These are phyloP conservation scores for Steatocranus sp. DNA, from an alignment of 2,797 vertebrate species.

Conservation along the genomic window DNA sequence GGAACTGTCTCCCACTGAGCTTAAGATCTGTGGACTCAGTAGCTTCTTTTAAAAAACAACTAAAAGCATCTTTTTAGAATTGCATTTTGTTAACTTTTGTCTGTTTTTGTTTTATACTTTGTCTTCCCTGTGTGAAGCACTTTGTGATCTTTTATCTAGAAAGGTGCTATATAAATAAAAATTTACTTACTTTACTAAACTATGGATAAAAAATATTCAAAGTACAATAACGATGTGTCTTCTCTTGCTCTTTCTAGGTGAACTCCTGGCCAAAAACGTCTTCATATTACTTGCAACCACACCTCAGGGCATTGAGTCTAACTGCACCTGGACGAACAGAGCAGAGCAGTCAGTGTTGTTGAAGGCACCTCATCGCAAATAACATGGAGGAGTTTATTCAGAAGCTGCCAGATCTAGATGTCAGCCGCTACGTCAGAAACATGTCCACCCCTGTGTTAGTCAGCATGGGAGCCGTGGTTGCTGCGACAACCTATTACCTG, in stretches of 20 bases:
- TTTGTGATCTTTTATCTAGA: not conserved
- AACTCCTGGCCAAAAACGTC: slow-evolving; percentile 6
- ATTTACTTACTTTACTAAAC: not conserved
- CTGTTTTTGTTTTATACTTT: not conserved
- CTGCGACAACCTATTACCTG: slow-evolving; percentile 86
- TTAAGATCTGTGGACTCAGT: not conserved
- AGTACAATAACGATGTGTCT: not conserved
- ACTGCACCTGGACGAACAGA: not conserved
- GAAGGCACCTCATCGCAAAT: not conserved
- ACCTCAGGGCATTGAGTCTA: not conserved
- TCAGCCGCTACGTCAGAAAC: slow-evolving; percentile 80
- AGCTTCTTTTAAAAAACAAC: not conserved
- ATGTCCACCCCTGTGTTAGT: slow-evolving; percentile 83
- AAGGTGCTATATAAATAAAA: not conserved
- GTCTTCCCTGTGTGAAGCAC: not conserved
- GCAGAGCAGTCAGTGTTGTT: not conserved
- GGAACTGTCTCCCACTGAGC: not conserved
- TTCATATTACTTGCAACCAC: not conserved
- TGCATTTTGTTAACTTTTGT: not conserved
- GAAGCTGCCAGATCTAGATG: slow-evolving; percentile 80
- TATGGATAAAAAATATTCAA: not conserved
- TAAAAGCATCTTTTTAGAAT: not conserved
- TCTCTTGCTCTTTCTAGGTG: slow-evolving; percentile 7
- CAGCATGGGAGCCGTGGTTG: slow-evolving; percentile 84
- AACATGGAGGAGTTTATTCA: slow-evolving; percentile 83